These are phyloP conservation scores for Macrochelys suwanniensis DNA, from an alignment of 2,797 vertebrate genomes.

Conservation along the genomic window DNA sequence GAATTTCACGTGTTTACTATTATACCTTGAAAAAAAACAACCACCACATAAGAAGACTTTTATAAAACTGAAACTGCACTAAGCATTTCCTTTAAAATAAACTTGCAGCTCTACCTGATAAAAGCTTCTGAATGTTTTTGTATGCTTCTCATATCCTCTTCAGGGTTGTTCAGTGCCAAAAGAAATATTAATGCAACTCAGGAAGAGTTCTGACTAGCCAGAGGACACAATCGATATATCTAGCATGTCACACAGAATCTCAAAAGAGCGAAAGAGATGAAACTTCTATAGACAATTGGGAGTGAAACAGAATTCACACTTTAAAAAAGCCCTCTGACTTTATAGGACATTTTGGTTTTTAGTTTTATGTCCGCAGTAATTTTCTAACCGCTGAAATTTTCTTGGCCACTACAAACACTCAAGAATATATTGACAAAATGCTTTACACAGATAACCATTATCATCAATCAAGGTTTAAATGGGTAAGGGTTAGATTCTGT, in stretches of 20 bases:
- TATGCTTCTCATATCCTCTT: constrained; percentile 63
- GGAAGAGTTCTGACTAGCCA: constrained; percentile 45
- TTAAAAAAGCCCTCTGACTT: not conserved
- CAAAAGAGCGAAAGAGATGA: not conserved
- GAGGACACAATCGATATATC: constrained; percentile 31
- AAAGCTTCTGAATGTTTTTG: constrained; percentile 72
- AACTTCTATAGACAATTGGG: not conserved
- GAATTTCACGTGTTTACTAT: not conserved
- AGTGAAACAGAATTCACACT: not conserved
- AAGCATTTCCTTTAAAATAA: constrained; percentile 74
- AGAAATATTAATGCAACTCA: constrained; percentile 68
- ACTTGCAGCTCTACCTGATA: constrained; percentile 54
- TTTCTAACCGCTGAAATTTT: not conserved
- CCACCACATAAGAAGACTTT: not conserved
- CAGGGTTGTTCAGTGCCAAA: constrained; percentile 63
- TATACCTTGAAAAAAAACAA: constrained; percentile 29
- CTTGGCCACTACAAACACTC: not conserved
- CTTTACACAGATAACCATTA: not conserved
- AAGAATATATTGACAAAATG: not conserved
- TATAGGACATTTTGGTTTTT: not conserved
- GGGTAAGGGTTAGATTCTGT: not conserved
- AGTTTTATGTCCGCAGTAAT: not conserved
- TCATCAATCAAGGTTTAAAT: fast-evolving
- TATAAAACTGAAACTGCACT: constrained; percentile 57
- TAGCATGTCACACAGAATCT: not conserved